Base-by-base conservation (phyloP, 2,113 vertebrate species). In the Tragelaphus imberbis region DNA sequence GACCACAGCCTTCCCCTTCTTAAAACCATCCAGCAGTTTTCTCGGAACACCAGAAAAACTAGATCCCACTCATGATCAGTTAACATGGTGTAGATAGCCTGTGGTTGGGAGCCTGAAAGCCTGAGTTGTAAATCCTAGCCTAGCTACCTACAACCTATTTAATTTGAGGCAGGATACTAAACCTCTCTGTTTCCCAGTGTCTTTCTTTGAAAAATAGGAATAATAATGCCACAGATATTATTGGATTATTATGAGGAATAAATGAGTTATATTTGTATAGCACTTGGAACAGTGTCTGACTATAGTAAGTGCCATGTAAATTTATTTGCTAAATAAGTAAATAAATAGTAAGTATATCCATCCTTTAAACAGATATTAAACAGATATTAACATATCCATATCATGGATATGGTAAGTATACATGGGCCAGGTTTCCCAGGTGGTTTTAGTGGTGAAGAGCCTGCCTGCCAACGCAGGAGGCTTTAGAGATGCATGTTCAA, bases 11-110 rank as follows among this genome's bases (percentile, higher is more conserved):
- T 95, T 95, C 56, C 33, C 28, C n/a, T 68, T 85, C 49, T 77
- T 25, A 49, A 93, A 97, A 92, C 8, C 21, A 75, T 77, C 84
- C 28, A 93, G 71, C 63, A 95, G 21, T 79, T 84, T 33, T 97
- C 40, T 92, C 49, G 53, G 63, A 84, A 95, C 58, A 96, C n/a
- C 49, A 95, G 55, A 85, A 94, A 65, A 86, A 84, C 28, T 95
- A 77, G 6, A 7, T 51, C 47, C 25, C 23, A 94, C 25, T 21
- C 47, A 55, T 27, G 5, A 25, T 90, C 14, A 13, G 9, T 87
- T 91, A 89, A 82, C 68, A 86, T 27, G 28, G 6, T 59, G 13
- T 44, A 79, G 55, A 75, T 11, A 53, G 9, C n/a, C n/a, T 84
- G 58, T 49, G 15, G n/a, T 71, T 27, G 77, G 40, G 55, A 49